Base-by-base conservation (phyloP, 2,888 invertebrate genomes). In the Chrysomela aeneicollis region DNA sequence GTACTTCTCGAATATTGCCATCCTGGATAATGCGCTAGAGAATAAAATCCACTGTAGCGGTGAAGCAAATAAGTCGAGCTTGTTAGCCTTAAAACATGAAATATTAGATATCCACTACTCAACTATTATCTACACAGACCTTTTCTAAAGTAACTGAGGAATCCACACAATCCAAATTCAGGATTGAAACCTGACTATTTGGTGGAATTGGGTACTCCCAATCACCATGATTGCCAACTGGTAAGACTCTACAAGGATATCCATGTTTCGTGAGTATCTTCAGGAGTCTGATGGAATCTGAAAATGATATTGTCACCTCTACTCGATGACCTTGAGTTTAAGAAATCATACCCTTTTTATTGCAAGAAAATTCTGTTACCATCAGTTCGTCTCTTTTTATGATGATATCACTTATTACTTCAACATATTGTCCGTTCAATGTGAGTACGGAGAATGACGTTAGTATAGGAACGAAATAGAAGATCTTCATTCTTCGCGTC, bases 41-140 rank as follows among this genome's bases (percentile, higher is more conserved):
- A 85, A 69, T 4, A 76, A 61, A 2, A 87, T 67, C 87, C 87
- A 87, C 58, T 85, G 82, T 71, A 84, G 85, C 0, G 87, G 87
- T 0, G 84, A 82, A 55, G 82, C 82, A 74, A 87, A 87, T 63
- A 82, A 82, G 3, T 83, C 83, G 12, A 79, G 70, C 9, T 77
- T 68, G 60, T 82, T 83, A 1, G 84, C 85, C 87, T 87, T 70
- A 26, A 60, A 55, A 21, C 26, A 30, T 19, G 17, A 52, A 50
- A 37, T 50, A 55, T 22, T 32, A 63, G 19, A 12, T 8, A 37
- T 50, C 1, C 10, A 12, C 15, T 51, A 12, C n/a, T n/a, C 17
- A 58, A 46, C 19, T 10, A 51, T 42, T 42, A 19, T 17, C 18
- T 3, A 21, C 9, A 63, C 62, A 64, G 65, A 86, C 86, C 73